Percentiles rank a stretch among this genome's conserved stretches.
Evolutionary conservation across 2,797 vertebrate genomes (phyloP).

Genomic region (Argya squamiceps): DNA sequence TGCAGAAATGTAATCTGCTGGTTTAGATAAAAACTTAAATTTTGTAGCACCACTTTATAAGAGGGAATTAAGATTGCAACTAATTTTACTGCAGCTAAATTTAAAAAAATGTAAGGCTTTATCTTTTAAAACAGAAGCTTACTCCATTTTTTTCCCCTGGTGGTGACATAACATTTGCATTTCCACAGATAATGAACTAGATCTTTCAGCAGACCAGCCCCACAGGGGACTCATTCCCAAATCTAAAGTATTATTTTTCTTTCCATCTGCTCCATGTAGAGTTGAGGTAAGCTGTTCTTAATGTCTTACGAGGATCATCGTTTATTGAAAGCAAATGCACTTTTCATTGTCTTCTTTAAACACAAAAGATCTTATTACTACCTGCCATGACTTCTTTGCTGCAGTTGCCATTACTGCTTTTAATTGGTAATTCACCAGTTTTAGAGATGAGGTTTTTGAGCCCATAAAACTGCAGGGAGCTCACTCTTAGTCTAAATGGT

Average conservation of each 20-base stretch:
- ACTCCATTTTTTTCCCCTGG: not conserved
- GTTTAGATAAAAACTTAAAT: not conserved
- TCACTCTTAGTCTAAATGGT: not conserved
- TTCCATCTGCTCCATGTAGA: not conserved
- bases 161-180: conserved; percentile 7
- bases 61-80: not conserved
- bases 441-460: not conserved
- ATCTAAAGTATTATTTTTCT: not conserved
- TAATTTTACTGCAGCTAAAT: not conserved
- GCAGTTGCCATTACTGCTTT: not conserved
- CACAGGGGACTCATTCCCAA: not conserved
- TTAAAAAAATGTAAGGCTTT: not conserved
- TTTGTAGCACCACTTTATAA: not conserved
- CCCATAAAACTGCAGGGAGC: not conserved
- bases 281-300: conserved; percentile 1
- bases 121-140: not conserved
- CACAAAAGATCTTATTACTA: not conserved
- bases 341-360: conserved; percentile 35
- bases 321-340: conserved; percentile 17
- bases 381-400: not conserved
- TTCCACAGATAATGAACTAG: conserved; percentile 23
- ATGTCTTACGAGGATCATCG: accelerated
- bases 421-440: conserved; percentile 1
- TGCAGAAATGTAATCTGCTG: not conserved
- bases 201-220: not conserved